Percentiles rank a stretch among this genome's conserved stretches.
These are phyloP conservation scores for Linnaemya vulpina DNA, from an alignment of 2,888 invertebrate genomes.

Conservation along the genomic window DNA sequence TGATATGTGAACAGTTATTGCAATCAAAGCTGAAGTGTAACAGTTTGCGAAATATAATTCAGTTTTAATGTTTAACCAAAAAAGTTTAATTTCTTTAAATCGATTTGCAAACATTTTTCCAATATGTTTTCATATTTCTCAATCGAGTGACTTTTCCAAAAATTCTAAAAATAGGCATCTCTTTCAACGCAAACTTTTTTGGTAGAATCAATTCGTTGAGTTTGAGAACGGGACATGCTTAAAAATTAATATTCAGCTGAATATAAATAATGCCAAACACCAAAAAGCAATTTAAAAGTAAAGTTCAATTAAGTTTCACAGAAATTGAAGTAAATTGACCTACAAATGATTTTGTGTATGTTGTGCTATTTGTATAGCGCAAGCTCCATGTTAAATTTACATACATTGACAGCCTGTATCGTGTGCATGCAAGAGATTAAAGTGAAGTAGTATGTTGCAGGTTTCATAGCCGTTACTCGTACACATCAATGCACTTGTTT, in stretches of 20 bases:
- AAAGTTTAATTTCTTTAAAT: too few species aligned
- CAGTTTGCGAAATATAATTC: neutral
- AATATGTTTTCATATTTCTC: too few species aligned
- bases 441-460: constrained; percentile 7
- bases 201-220: too few species aligned
- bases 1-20: neutral
- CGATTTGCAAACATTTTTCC: too few species aligned
- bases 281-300: neutral
- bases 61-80: neutral
- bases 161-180: too few species aligned
- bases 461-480: neutral
- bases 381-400: neutral
- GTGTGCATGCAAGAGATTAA: constrained; percentile 39
- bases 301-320: neutral
- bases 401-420: constrained; percentile 34
- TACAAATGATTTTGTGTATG: neutral
- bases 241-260: too few species aligned
- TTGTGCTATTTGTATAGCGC: neutral
- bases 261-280: neutral
- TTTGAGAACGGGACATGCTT: too few species aligned
- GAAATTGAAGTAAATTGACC: neutral
- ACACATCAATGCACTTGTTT: neutral
- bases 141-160: too few species aligned
- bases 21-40: too few species aligned
- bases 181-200: too few species aligned